Evolutionary conservation across 2,888 invertebrate genomes (phyloP), one percentile per base, ranked within the genome.

Genomic region (Lutraria lutraria): DNA sequence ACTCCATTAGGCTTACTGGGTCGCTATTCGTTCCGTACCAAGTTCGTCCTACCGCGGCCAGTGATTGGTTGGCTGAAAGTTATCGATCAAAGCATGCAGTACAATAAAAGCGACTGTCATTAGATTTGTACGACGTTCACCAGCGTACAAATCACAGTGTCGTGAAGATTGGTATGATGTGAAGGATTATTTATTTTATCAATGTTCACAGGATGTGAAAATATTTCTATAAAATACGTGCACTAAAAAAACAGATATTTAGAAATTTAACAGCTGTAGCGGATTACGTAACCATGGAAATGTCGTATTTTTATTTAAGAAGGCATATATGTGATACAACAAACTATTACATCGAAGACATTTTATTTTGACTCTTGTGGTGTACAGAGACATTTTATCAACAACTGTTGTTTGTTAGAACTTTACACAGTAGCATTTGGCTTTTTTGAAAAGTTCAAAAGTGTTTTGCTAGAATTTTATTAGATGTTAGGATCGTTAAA

Each of bases 161-260:
- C 72, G 29, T 72, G 72, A 72, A 31, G 31, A 29, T 15, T 15
- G 72, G 29, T 72, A 72, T n/a, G 29, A 29, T 12, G 72, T 72
- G 31, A 31, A 8, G 72, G 72, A 72, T 72, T 72, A 31, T 72
- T 31, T 72, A 31, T 72, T 15, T n/a, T 13, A 31, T 72, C 15
- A 72, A 72, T 29, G 31, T 31, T 31, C 72, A 72, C 29, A 29
- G 72, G 29, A 15, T 10, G 72, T 4, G 72, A 72, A 72, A 72
- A 72, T 72, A 31, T 72, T 72, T 72, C 31, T 29, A 15, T 72
- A 72, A 72, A 72, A 72, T 72, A 72, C 31, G 16, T 72, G 72
- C 29, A 72, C 72, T 72, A 15, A 72, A 29, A 29, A 72, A 15
- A 72, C 31, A 31, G 10, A 72, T 15, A 72, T 31, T 72, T 31